Base-by-base conservation (phyloP, 53 echinoderm and acorn worm species). In the Luidia sarsii region DNA sequence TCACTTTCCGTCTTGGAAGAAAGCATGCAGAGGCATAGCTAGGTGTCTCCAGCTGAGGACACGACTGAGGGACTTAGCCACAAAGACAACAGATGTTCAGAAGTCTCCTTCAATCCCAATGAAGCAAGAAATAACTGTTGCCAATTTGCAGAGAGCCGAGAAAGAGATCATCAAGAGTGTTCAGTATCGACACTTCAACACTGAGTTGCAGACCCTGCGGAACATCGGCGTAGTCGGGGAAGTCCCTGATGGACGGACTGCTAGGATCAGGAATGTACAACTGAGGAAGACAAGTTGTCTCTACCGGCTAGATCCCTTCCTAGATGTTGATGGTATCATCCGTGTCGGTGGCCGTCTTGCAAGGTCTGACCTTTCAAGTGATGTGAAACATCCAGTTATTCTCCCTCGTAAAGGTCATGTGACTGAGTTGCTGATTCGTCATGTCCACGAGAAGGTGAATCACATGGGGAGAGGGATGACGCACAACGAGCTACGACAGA, bases 401-500 rank as follows among this genome's bases (percentile, higher is more conserved):
- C 35, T 80, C 27, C 81, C 75, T 9, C 35, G 57, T 19, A 75
- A 75, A 19, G 8, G 3, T 35, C 56, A 43, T 75, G 37, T 85
- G 57, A 81, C 70, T 27, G 46, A 36, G 41, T 49, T 87, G 37
- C 55, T 87, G 64, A 81, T 81, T n/a, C 61, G 54, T 1, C 87
- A 81, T 25, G 29, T 50, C 22, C 87, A 87, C 22, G 64, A 52
- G 57, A 48, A 71, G 37, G 72, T 87, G 16, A 51, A 65, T 57
- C 87, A 87, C 50, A 87, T 87, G 81, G 81, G 87, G 4, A 80
- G 70, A 87, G 70, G 70, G 33, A 68, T 70, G 21, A 80, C 87
- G 9, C 71, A 69, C 28, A 80, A 87, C 31, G 39, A 87, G 41
- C 31, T 80, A 7, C 57, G 80, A 5, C 80, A 87, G 57, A 48